Base-by-base conservation (phyloP, 2,888 invertebrate genomes). In the Eupithecia exiguata region DNA sequence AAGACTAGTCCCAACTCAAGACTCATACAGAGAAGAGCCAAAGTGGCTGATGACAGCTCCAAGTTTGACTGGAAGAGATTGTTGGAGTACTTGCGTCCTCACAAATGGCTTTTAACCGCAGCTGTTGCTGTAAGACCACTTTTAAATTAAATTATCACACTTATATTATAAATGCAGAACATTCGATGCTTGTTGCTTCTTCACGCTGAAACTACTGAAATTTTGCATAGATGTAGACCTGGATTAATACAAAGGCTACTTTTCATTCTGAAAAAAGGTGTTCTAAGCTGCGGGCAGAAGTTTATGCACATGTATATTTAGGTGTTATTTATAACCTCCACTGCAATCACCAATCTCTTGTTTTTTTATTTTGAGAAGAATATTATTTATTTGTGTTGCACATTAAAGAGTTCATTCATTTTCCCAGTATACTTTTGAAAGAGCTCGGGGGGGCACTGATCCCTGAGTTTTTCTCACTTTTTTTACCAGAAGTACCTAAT, bases 11-110 rank as follows among this genome's bases (percentile, higher is more conserved):
- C 91, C 65, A 88, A 89, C 63, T 93, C 95, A 5, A 95, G 95
- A 78, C 88, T 95, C 84, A 93, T 95, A 82, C 96, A 96, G 91
- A 95, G 95, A 84, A 92, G 95, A 70, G 88, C 90, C 1, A 91
- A 92, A 79, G 77, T 94, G 10, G 80, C 89, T 40, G 94, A 95
- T 68, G 95, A 95, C 70, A 94, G 95, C 79, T 88, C 95, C 0
- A 94, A 95, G 77, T 98, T 98, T 92, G 97, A 98, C 85, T 98
- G 98, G 98, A 93, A 89, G 30, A 96, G 95, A 76, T 96, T 98
- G 77, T 96, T 97, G 89, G 86, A 92, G 18, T 96, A 98, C 86
- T 89, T 98, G 3, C 94, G 95, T 84, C 97, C 97, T 36, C 97
- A 98, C 88, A 92, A 97, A 76, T 96, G 96, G 95, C 95, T 97